Percentiles rank a stretch among this genome's conserved stretches.
Conservation (phyloP, 2,113 vertebrate genomes). For the Sterrhoptilus dennistouni region DNA sequence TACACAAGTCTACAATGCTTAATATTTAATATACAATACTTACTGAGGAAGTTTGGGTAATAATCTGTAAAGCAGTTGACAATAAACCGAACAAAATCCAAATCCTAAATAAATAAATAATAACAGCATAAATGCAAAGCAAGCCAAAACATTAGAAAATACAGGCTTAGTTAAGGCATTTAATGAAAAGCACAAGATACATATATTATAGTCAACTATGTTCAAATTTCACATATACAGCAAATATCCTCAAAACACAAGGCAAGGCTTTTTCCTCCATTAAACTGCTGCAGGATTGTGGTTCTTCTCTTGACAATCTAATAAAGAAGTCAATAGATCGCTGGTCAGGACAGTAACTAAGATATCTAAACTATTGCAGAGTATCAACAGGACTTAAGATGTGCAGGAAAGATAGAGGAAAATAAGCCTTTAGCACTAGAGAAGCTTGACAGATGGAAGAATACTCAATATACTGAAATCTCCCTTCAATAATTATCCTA, state of each 20-base stretch:
- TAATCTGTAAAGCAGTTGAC: constrained; percentile 96
- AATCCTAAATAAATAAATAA: constrained; percentile 87
- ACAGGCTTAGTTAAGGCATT: neutral
- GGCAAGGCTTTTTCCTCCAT: neutral
- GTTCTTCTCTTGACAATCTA: neutral
- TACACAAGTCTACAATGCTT: neutral
- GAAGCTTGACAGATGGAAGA: neutral
- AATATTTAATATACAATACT: constrained; percentile 70
- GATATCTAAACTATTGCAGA: neutral
- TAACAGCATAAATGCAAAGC: neutral
- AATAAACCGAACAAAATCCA: constrained; percentile 96
- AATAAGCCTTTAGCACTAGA: neutral
- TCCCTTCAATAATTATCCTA: neutral
- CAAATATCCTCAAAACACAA: neutral
- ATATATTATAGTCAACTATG: neutral
- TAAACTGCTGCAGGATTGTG: neutral
- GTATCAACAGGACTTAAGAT: neutral
- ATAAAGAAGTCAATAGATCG: neutral
- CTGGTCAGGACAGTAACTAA: neutral
- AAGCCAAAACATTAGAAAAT: neutral
- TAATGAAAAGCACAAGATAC: neutral
- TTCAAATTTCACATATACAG: neutral
- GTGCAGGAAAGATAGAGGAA: neutral
- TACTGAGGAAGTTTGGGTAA: constrained; percentile 97
- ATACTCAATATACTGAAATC: neutral